Conservation (phyloP, 2,797 vertebrate species). For the Paramormyrops hopkinsi region DNA sequence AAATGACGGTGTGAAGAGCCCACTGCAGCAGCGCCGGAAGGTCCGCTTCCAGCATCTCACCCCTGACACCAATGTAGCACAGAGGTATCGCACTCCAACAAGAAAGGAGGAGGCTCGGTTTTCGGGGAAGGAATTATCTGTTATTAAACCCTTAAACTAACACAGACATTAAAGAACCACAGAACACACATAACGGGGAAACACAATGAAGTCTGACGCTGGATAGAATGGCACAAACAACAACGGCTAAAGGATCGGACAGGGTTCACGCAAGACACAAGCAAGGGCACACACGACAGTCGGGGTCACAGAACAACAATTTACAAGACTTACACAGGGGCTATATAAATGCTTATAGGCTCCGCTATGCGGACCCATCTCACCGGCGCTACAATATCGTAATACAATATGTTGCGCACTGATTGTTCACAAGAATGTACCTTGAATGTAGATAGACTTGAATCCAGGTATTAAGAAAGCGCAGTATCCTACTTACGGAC, state of each 20-base stretch:
- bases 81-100: neutral
- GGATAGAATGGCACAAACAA: neutral
- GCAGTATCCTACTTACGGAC: neutral
- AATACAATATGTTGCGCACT: neutral
- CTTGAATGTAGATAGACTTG: neutral
- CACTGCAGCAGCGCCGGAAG: neutral
- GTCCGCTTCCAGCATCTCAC: neutral
- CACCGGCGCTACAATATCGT: neutral
- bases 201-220: neutral
- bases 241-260: neutral
- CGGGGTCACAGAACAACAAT: neutral
- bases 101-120: neutral
- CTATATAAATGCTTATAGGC: neutral
- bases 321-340: neutral
- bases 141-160: neutral
- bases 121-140: neutral
- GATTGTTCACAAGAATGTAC: neutral
- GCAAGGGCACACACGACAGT: neutral
- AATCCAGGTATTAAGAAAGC: neutral
- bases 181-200: neutral
- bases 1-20: neutral
- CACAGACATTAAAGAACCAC: neutral
- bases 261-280: neutral
- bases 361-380: neutral
- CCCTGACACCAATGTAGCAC: neutral